Base-by-base conservation (phyloP, 2,888 invertebrate species). In the Thumatha senex region DNA sequence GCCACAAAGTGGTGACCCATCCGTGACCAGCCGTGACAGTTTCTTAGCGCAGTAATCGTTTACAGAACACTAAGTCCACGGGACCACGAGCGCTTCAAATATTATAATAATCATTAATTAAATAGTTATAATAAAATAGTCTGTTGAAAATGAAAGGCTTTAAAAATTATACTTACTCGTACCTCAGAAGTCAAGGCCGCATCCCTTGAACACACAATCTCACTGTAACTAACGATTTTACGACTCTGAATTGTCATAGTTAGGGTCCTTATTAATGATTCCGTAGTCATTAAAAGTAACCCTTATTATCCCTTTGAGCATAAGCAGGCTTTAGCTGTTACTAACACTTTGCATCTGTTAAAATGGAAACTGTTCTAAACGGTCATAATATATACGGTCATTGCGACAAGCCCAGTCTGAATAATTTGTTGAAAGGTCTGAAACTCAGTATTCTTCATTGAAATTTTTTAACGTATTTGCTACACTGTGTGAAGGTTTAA, bases 221-320 rank as follows among this genome's bases (percentile, higher is more conserved):
- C 18, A 4, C 18, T 24, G 18, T 24, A 24, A 24, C 18, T 24
- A 24, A 24, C 18, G 5, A 24, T 24, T 24, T 24, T 24, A 24
- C 18, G 18, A 24, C 3, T 5, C 18, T 4, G 18, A 24, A 24
- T 24, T 24, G 18, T 24, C 18, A 53, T 49, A 55, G 54, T 55
- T 56, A 61, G 51, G 49, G 42, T 46, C 46, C 34, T 41, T 61
- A 64, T 58, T 61, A 68, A 67, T 64, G 56, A 53, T 56, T 67
- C 48, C 9, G 46, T 45, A 15, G 55, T 38, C 45, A 31, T 65
- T 56, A 64, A 64, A 56, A 24, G 24, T 55, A 31, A 64, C 68
- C 68, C 65, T 46, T 61, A 64, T 54, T 61, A 66, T 67, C 56
- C 65, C 50, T 54, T 55, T 34, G 41, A 56, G 58, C 54, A 56